Percentiles rank a stretch among this genome's conserved stretches.
These are phyloP conservation scores for Boulengeromyrus knoepffleri DNA, from an alignment of 2,113 vertebrate genomes.

Conservation along the genomic window DNA sequence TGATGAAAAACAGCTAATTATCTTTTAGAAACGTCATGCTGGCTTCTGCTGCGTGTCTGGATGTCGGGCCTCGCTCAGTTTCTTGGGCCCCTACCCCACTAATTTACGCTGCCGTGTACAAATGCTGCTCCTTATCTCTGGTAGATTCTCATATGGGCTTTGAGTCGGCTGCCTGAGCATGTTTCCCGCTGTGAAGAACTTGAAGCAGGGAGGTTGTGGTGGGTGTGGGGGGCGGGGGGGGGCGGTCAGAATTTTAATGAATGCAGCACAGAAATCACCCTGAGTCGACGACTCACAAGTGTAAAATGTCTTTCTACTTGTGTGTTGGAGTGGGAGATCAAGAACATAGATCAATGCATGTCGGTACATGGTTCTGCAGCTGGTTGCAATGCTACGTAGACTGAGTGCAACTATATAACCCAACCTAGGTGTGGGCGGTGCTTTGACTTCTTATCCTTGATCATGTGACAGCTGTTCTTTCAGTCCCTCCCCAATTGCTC, in stretches of 20 bases:
- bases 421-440: not conserved
- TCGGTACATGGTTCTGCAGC: not conserved
- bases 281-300: not conserved
- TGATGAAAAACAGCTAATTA: not conserved
- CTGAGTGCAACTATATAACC: not conserved
- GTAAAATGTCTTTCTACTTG: not conserved
- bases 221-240: not conserved
- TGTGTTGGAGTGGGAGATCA: not conserved
- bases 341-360: not conserved
- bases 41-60: not conserved
- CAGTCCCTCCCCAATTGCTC: not conserved
- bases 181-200: not conserved
- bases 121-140: not conserved
- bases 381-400: not conserved
- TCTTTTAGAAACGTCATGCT: not conserved
- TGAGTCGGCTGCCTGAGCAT: not conserved
- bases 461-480: not conserved
- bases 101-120: not conserved
- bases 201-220: not conserved
- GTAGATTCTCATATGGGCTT: not conserved
- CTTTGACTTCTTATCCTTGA: not conserved
- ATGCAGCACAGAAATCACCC: not conserved
- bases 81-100: not conserved
- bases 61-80: not conserved
- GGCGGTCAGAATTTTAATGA: not conserved